Evolutionary conservation across 2,888 invertebrate genomes (phyloP), one percentile per base, ranked within the genome.

Genomic region (Orthonychiurus folsomi): DNA sequence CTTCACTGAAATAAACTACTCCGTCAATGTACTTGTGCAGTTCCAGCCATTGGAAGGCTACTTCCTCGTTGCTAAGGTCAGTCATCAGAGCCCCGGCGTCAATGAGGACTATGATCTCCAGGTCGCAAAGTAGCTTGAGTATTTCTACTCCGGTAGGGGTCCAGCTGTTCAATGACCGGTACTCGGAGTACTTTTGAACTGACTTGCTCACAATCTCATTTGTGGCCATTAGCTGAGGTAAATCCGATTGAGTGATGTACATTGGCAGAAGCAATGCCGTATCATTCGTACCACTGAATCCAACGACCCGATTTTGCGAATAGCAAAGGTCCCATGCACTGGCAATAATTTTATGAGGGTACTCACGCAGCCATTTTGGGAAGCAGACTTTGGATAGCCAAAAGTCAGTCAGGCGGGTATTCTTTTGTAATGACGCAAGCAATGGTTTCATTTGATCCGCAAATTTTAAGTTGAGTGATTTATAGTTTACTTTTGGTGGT

Each of bases 1-100:
- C 60, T 2, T 48, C 23, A 26, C 27, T 58, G 24, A 63, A 66
- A 53, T 63, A 66, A 1, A 66, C 59, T 1, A 56, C 61, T 15
- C 59, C 66, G 24, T 66, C 53, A 52, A 9, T 3, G 1, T 5
- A 9, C n/a, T 20, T 18, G 1, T 25, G 21, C 26, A 56, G n/a
- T 56, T 56, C 37, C 1, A 37, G 37, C 37, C 37, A 37, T 37
- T 5, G 5, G 5, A 5, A 9, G 5, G 37, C 37, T 9, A 37
- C 37, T 15, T 15, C 37, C 15, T 37, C 37, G 15, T 37, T 37
- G 15, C 15, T 15, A 5, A 37, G 15, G 5, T 37, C 37, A 15
- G 15, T 5, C 37, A 37, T 37, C 37, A 37, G 15, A 15, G 37
- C 37, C 15, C 37, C 37, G 15, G 37, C 37, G 15, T 37, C 37